Evolutionary conservation across 1,140 invertebrate genomes (phyloP).

Genomic region (Potamilus streckersoni): DNA sequence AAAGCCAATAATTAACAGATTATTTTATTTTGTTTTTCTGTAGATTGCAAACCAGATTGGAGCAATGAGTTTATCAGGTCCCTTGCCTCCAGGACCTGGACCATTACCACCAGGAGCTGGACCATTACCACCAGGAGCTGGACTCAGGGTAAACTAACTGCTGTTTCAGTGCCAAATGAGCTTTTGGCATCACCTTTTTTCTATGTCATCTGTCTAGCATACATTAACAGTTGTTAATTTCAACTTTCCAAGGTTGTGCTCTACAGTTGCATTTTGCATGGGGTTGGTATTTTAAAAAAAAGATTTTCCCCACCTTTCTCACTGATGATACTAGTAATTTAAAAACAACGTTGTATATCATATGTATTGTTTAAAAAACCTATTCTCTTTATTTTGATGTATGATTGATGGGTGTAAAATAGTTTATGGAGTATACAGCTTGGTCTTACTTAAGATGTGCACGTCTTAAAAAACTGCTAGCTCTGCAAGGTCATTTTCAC

Average conservation of each 20-base stretch:
- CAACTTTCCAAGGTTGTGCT: neutral
- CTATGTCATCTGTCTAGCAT: neutral
- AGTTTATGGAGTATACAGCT: no score
- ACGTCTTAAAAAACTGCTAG: no score
- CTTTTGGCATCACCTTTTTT: neutral
- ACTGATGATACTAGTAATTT: no score
- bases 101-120: neutral
- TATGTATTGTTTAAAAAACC: no score
- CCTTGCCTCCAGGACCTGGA: slow-evolving; percentile 14
- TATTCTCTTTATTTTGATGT: no score
- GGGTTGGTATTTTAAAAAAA: no score
- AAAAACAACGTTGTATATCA: no score
- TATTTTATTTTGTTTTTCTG: slow-evolving; percentile 13
- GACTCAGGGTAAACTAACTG: neutral
- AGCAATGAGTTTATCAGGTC: slow-evolving; percentile 49
- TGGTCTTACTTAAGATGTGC: no score
- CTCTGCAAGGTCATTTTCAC: neutral
- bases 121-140: neutral
- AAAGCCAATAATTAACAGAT: neutral
- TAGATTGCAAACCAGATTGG: slow-evolving; percentile 67
- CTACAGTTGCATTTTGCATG: neutral
- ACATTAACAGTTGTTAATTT: neutral
- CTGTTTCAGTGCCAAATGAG: neutral
- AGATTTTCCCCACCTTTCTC: no score
- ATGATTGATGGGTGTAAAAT: no score